Base-by-base conservation (phyloP, 1,140 invertebrate genomes). In the Calycopis cecrops region DNA sequence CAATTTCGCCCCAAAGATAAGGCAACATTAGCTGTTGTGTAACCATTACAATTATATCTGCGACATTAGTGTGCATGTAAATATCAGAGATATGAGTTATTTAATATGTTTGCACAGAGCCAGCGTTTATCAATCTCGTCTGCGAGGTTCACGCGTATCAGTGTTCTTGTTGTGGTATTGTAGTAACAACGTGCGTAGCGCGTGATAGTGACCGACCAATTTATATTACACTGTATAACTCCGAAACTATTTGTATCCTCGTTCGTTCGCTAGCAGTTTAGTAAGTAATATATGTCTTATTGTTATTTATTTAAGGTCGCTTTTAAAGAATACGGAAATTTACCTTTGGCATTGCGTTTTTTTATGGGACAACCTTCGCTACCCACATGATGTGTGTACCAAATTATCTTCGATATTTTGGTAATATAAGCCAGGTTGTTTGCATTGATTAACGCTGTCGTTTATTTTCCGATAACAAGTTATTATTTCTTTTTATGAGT, bases 91-190 rank as follows among this genome's bases (percentile, higher is more conserved):
- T 44, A 44, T 9, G 12, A 44, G 14, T 16, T 44, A 14, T 44
- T 16, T 7, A 42, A 44, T 16, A 44, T 42, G 9, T 37, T 37
- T 42, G 40, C 40, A 16, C 40, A 12, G 48, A 49, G 21, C 12
- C 6, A 49, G 33, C 28, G 21, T 28, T 49, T 33, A 49, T 49
- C 21, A n/a, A 49, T 17, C 28, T 49, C 28, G 48, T 49, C 21
- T 33, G 48, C 10, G 7, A 11, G 12, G n/a, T 14, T 12, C 33
- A 12, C 33, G 21, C 9, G 48, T 34, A 28, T 10, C 47, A 48
- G 47, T 49, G 48, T 49, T 33, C n/a, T 21, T 10, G 48, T 28
- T 21, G 48, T 49, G 48, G 9, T 49, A 11, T 11, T n/a, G 28
- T 14, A 9, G 11, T 21, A 21, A 34, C 7, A 28, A 49, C 48